A percentile compares a stretch with the other conserved stretches of the same genome.
Evolutionary conservation across 92 coral and sea anemone species (phyloP).

Genomic region (Bergia puertoricense): DNA sequence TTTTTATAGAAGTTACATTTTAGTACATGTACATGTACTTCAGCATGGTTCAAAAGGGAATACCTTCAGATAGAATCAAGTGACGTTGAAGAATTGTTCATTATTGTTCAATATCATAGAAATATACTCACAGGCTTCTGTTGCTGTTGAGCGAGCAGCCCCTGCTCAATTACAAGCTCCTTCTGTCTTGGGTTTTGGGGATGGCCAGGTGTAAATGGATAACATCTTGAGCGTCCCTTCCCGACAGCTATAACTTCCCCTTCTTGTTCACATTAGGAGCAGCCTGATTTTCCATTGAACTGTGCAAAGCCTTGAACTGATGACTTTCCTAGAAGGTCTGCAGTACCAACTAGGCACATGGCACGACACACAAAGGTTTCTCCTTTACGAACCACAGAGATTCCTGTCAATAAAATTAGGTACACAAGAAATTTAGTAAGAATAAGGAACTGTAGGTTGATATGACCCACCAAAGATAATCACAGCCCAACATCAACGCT

Average conservation of each 20-base stretch:
- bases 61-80: no score
- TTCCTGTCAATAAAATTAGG: conserved; percentile 9
- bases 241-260: conserved; percentile 52
- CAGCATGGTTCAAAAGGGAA: background rate
- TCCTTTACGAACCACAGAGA: conserved; percentile 26
- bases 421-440: background rate
- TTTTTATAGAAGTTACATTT: no score
- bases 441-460: background rate
- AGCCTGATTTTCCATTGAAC: conserved; percentile 51
- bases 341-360: conserved; percentile 49
- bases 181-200: conserved; percentile 11
- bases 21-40: no score
- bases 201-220: conserved; percentile 37
- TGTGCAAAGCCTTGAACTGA: conserved; percentile 41
- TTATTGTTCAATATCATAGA: background rate
- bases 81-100: background rate
- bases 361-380: conserved; percentile 36
- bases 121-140: conserved; percentile 21
- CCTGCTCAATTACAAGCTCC: conserved; percentile 35
- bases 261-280: conserved; percentile 38
- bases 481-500: no score
- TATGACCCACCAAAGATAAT: no score
- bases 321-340: conserved; percentile 52
- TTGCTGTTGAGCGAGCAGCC: conserved; percentile 19
- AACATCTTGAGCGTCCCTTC: conserved; percentile 41